Conservation (phyloP, 2,113 vertebrate species). For the Falco punctatus region DNA sequence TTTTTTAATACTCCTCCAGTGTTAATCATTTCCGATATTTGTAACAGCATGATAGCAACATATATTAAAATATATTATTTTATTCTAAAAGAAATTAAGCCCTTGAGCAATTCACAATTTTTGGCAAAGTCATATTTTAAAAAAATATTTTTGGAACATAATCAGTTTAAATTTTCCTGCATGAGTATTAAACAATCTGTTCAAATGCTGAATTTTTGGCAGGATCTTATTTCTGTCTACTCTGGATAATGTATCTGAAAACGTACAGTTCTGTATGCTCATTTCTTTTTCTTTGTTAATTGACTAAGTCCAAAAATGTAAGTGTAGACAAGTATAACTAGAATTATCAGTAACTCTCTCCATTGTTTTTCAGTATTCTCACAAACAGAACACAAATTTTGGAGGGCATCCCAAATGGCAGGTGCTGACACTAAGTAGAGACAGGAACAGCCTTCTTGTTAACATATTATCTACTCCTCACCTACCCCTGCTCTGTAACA, state of each 20-base stretch:
- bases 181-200: slow-evolving; percentile 8
- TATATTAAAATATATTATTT: slow-evolving; percentile 16
- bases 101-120: neutral
- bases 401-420: slow-evolving; percentile 67
- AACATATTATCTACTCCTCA: slow-evolving; percentile 59
- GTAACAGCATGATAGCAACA: neutral
- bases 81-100: neutral
- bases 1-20: slow-evolving; percentile 38
- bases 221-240: neutral
- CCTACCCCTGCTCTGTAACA: slow-evolving; percentile 58
- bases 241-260: neutral
- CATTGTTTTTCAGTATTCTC: slow-evolving; percentile 31
- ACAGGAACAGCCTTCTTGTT: slow-evolving; percentile 66
- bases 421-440: slow-evolving; percentile 63
- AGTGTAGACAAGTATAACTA: neutral
- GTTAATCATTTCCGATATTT: slow-evolving; percentile 35
- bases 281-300: neutral
- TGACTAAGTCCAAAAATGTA: neutral
- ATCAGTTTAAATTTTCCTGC: neutral
- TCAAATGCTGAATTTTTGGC: slow-evolving; percentile 9
- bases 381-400: slow-evolving; percentile 46
- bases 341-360: neutral
- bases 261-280: neutral
- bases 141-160: neutral
- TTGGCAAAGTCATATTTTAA: neutral